Evolutionary conservation across 2,888 invertebrate species (phyloP), one percentile per base, ranked within the genome.

Genomic region (Cryptophagus acutangulus): DNA sequence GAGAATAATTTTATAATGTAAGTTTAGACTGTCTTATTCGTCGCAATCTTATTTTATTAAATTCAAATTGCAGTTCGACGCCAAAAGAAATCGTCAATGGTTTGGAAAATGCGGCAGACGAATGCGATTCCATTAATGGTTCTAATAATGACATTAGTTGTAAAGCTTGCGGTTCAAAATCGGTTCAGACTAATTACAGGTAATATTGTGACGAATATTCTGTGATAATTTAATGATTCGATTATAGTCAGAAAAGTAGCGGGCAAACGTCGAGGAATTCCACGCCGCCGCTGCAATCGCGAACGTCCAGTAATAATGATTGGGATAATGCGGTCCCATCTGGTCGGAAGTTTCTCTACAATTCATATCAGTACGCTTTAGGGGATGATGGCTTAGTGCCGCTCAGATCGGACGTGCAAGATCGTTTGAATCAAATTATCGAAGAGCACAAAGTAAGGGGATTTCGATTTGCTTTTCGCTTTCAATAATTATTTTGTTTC

Each of bases 401-500:
- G 28, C 74, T 82, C 43, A 73, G 76, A 48, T 84, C 84, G 62
- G 81, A 84, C 45, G 74, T 84, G 49, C 88, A 88, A 68, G 78
- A 78, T 48, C 72, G 91, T 49, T 75, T 93, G 59, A 82, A 84
- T 63, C 86, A 89, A 69, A 84, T 93, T 59, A 82, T 88, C 56
- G 75, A 82, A 41, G 84, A 87, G 52, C 83, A 87, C 64, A 83
- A 81, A 78, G 89, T 87, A 61, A 48, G 12, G 6, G n/a, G n/a
- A n/a, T 24, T 24, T 8, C 6, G n/a, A 20, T 6, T 20, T 9
- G 20, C 20, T 20, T 20, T 20, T 20, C 9, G 9, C 5, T 20
- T 20, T 5, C 9, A 20, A 5, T 9, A 20, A 20, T 9, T 6
- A 20, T 20, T 26, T 26, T 26, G 9, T 26, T 26, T 26, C 26